A percentile compares a stretch with the other conserved stretches of the same genome.
Evolutionary conservation across 2,888 invertebrate genomes (phyloP).

Genomic region (Ypsolopha scabrella): DNA sequence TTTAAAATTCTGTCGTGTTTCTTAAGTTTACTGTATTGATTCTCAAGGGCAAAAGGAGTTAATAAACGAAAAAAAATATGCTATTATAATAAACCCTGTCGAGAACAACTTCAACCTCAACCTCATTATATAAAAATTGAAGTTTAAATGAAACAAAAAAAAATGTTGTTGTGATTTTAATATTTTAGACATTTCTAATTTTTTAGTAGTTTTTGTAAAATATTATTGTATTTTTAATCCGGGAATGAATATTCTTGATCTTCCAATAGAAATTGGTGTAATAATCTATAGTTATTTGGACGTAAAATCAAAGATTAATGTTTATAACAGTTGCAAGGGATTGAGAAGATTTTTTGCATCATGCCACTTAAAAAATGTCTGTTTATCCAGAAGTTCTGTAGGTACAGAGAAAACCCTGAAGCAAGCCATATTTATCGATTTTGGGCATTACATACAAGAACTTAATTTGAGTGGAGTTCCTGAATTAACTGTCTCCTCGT

Average conservation of each 20-base stretch:
- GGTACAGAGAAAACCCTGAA: slow-evolving; percentile 19
- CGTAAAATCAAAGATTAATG: slow-evolving; percentile 18
- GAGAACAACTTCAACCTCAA: too few species aligned
- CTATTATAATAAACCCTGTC: too few species aligned
- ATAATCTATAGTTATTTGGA: slow-evolving; percentile 18
- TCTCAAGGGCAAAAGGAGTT: too few species aligned
- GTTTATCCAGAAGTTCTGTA: slow-evolving; percentile 19
- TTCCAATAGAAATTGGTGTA: slow-evolving; percentile 21
- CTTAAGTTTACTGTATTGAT: too few species aligned
- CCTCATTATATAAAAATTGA: too few species aligned
- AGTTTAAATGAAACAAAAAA: too few species aligned
- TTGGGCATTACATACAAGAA: slow-evolving; percentile 17
- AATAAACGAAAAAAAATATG: too few species aligned
- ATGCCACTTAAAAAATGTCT: slow-evolving; percentile 18
- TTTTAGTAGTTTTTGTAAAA: too few species aligned
- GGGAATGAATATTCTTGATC: slow-evolving; percentile 16
- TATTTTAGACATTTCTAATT: too few species aligned
- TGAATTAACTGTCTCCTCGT: slow-evolving; percentile 18
- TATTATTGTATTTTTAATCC: too few species aligned
- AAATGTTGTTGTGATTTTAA: too few species aligned
- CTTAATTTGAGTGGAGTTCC: slow-evolving; percentile 25
- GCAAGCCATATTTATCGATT: slow-evolving; percentile 18
- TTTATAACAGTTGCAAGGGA: slow-evolving; percentile 15
- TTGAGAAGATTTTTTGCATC: slow-evolving; percentile 22
- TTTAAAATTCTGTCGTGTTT: too few species aligned